Base-by-base conservation (phyloP, 2,888 invertebrate genomes). In the Pheosia tremula region DNA sequence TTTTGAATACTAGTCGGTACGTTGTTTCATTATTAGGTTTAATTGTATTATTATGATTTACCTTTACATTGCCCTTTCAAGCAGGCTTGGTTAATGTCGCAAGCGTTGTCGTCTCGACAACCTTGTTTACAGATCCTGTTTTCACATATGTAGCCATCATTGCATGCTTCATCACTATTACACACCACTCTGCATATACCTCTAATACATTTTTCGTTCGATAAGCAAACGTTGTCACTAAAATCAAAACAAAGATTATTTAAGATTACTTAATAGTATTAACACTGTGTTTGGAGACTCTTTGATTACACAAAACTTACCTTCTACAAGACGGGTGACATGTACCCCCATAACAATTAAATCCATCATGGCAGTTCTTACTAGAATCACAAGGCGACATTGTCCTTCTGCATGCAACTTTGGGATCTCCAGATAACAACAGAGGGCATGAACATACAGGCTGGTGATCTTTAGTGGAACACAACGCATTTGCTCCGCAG, bases 91-190 rank as follows among this genome's bases (percentile, higher is more conserved):
- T 96, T 94, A 66, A 91, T 94, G 8, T 95, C 94, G 82, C 98
- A 98, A 11, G 96, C 95, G 55, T 96, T 95, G 82, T 98, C 98
- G 80, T 96, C 97, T 64, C 98, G 95, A 82, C 98, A 98, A 56
- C 98, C 98, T 77, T 96, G 95, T 81, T 97, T 96, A 83, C 98
- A 98, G 68, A 98, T 94, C 76, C 98, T 95, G 78, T 97, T 97
- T 85, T 97, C 97, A 80, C 98, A 98, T 76, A 98, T 97, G 87
- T 98, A 97, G 71, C 97, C 96, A 11, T 95, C 93, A 36, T 95
- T 95, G 80, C 98, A 98, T 64, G 96, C 96, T 11, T 96, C 95
- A 83, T 98, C 98, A 59, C 96, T 97, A 82, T 98, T 98, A 82
- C 98, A 98, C 43, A 98, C 96, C 3, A 96, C 94, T 86, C 97